Evolutionary conservation across 2,888 invertebrate species (phyloP), one percentile per base, ranked within the genome.

Genomic region (Oxyscelio sp.): DNA sequence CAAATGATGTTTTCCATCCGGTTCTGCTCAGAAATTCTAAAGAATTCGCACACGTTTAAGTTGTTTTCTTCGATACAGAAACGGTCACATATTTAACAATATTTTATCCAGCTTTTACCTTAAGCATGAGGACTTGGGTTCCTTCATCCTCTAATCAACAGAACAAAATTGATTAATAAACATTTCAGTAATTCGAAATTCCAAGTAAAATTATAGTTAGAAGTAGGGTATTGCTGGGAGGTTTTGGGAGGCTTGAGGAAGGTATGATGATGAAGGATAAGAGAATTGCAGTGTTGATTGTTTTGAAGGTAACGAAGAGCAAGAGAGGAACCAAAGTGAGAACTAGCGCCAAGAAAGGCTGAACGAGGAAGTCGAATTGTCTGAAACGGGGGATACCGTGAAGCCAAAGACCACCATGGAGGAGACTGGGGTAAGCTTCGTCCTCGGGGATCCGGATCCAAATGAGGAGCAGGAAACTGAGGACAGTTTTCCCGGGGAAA

Each of bases 271-370:
- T 38, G 19, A 0, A 80, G 79, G 83, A 85, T 70, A 59, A 56
- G 79, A 38, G 34, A 50, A 54, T 40, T 31, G 63, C 27, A 66
- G 56, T 75, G 58, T 85, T 83, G 56, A 48, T 87, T 90, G 65
- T 92, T 92, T 93, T 92, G 91, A 93, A 93, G 93, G 93, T 93
- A 92, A 92, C 91, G 86, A 83, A 90, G 85, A 88, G 92, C 92
- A 91, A 91, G 85, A 81, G 89, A 86, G 86, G 61, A 85, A 80
- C 80, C 81, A 83, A 83, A 68, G 15, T n/a, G 87, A 80, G 38
- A 77, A 19, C 22, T 50, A 77, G 61, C 70, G n/a, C 17, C 70
- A 27, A 27, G 43, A 9, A 50, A 43, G 34, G 45, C 52, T 22
- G 27, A 17, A 11, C 48, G 65, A 74, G 61, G 54, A 17, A 59